Evolutionary conservation across 2,113 vertebrate species (phyloP), one percentile per base, ranked within the genome.

Genomic region (Gymnarchus niloticus): DNA sequence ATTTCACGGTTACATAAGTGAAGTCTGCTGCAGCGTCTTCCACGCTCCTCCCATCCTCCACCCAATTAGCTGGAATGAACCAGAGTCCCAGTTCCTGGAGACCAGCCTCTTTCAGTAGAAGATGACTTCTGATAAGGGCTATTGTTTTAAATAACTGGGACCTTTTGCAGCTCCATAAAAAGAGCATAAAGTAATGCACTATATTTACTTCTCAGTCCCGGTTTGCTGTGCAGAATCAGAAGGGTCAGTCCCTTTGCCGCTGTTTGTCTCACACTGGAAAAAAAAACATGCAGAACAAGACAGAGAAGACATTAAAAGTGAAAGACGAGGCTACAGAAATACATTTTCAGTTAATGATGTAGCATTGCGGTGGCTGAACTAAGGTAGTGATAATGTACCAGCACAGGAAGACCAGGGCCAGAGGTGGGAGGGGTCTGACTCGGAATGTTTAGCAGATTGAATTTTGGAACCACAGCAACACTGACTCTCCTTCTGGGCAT

Each of bases 381-480:
- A 37, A 89, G 85, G 54, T 7, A 12, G 54, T 65, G 51, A 87
- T 90, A 85, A 83, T 95, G 93, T 92, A 99, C 98, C 93, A 97
- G 87, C 80, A 94, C 92, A 91, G 97, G 95, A 93, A 97, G 93
- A 87, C 95, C 90, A 82, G 90, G 57, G 57, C 89, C 84, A 0
- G 87, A 87, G 59, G 92, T 89, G 86, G 87, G 88, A 81, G 96
- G 91, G 81, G 94, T 92, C 88, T 98, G 98, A 88, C 97, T 95
- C 4, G 97, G 96, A 87, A 99, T 94, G 85, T 95, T 98, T 88
- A 99, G 92, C 84, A 97, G 96, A 92, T 98, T 98, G 92, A 99
- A 99, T 90, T 99, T 99, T 3, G 98, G 98, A 87, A 99, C 97
- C 85, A 99, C 98, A 0, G 98, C 98, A 65, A 99, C 98, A 56